Evolutionary conservation across 2,113 vertebrate genomes (phyloP).

Genomic region (Psittacula cyanocephala): DNA sequence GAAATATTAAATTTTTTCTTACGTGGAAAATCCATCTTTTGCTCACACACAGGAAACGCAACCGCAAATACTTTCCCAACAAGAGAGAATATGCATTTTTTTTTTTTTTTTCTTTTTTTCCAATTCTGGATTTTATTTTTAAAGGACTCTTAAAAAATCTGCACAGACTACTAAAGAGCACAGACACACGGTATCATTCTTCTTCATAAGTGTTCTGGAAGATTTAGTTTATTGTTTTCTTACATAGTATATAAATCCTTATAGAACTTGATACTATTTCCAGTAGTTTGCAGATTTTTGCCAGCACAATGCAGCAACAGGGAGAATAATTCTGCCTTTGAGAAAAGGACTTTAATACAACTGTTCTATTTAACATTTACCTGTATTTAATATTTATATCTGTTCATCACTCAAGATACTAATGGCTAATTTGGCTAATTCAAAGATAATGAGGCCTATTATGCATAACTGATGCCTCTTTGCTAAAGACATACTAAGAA

Average conservation of each 20-base stretch:
- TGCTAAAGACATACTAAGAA: neutral
- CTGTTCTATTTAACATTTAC: neutral
- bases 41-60: neutral
- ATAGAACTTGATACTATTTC: neutral
- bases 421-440: slow-evolving; percentile 2
- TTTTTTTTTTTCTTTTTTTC: neutral
- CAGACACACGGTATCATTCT: neutral
- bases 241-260: neutral
- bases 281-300: neutral
- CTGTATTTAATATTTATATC: slow-evolving; percentile 32
- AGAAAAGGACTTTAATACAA: neutral
- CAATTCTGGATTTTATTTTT: neutral
- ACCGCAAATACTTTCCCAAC: neutral
- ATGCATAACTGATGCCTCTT: neutral
- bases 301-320: neutral
- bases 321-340: neutral
- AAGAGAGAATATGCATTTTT: neutral
- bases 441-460: neutral
- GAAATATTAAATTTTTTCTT: neutral
- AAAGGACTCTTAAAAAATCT: neutral
- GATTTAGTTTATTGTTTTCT: neutral
- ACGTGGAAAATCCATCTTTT: neutral
- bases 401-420: neutral
- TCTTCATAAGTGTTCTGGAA: neutral
- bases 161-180: neutral